Conservation (phyloP, 2,888 invertebrate species). For the Platypus cylindrus region DNA sequence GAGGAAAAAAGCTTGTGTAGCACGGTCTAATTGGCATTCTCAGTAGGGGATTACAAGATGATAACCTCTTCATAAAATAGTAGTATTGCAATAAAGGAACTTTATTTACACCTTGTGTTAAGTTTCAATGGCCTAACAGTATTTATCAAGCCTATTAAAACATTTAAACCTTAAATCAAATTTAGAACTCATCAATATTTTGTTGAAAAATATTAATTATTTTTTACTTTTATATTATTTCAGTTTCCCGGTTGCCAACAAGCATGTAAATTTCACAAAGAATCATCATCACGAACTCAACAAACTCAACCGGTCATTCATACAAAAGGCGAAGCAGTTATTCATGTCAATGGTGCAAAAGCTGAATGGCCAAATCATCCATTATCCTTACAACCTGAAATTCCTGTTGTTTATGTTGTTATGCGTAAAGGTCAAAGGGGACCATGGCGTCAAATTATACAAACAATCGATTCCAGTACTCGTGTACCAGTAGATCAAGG, state of each 20-base stretch:
- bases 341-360: conserved; percentile 48
- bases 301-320: conserved; percentile 58
- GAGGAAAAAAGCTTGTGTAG: no score
- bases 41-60: no score
- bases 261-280: conserved; percentile 56
- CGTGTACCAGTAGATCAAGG: conserved; percentile 47
- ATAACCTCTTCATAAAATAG: no score
- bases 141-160: no score
- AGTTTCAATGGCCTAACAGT: no score
- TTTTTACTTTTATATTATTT: no score
- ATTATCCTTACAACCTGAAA: conserved; percentile 40
- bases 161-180: no score
- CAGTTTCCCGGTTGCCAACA: conserved; percentile 63
- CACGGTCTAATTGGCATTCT: no score
- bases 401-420: conserved; percentile 54
- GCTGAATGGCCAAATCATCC: conserved; percentile 57
- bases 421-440: conserved; percentile 52
- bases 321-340: conserved; percentile 56
- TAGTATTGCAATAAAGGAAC: no score
- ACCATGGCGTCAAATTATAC: conserved; percentile 54
- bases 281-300: conserved; percentile 44
- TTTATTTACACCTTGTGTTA: no score
- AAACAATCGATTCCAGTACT: conserved; percentile 51
- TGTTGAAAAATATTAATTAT: no score
- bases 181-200: no score